Evolutionary conservation across 2,888 invertebrate species (phyloP).

Genomic region (Fissipunctia ypsillon): DNA sequence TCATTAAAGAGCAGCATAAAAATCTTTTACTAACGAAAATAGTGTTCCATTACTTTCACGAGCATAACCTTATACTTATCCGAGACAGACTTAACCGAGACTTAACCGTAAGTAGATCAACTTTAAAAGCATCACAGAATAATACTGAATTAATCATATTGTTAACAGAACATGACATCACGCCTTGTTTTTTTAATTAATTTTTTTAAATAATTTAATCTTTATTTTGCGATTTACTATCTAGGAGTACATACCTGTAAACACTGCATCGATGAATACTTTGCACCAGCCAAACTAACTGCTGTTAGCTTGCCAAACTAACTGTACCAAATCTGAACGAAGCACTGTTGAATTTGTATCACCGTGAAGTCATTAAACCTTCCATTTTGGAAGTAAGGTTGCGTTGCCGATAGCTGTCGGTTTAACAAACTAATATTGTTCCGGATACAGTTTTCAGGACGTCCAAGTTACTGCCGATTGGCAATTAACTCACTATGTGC

Average conservation of each 20-base stretch:
- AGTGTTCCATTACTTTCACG: neutral
- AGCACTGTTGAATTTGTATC: constrained; percentile 72
- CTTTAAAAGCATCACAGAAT: neutral
- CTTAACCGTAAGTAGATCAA: too few relatives aligned
- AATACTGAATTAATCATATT: neutral
- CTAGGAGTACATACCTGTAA: neutral
- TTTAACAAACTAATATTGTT: constrained; percentile 70
- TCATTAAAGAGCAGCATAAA: neutral
- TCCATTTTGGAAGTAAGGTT: constrained; percentile 69
- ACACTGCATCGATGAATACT: neutral
- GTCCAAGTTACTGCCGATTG: constrained; percentile 43
- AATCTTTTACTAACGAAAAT: neutral
- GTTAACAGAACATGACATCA: too few relatives aligned
- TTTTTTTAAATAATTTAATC: too few relatives aligned
- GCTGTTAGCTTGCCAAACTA: constrained; percentile 5
- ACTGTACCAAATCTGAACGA: constrained; percentile 53
- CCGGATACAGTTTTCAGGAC: constrained; percentile 52
- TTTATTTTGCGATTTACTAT: neutral
- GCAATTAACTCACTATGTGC: constrained; percentile 59
- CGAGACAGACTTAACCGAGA: neutral
- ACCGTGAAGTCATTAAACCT: constrained; percentile 78
- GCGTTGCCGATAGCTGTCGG: constrained; percentile 61
- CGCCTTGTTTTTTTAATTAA: too few relatives aligned
- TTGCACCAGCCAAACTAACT: too few relatives aligned
- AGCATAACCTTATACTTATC: neutral